Evolutionary conservation across 2,113 vertebrate species (phyloP), one percentile per base, ranked within the genome.

Genomic region (Gallinago jamesoni): DNA sequence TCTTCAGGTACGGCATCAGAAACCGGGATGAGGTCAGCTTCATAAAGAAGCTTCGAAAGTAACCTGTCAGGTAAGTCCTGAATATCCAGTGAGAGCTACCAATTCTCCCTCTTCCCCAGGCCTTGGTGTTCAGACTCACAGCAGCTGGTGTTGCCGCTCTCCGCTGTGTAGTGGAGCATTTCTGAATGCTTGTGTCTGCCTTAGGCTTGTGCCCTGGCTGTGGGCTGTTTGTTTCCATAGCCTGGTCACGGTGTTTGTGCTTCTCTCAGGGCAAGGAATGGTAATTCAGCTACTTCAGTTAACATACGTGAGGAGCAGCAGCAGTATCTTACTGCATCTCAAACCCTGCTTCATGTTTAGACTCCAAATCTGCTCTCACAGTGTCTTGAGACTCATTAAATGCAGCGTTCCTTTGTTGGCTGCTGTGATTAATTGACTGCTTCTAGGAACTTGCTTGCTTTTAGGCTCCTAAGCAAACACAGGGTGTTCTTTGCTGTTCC

Each of bases 21-120:
- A 99, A 99, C 97, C 97, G 99, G 93, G 99, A 99, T 13, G 99
- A 99, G 91, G 99, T 99, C 94, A 98, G 98, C 35, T 99, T 99
- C 94, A 98, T 99, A 92, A 99, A 99, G 97, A 99, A 98, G 84
- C 98, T 99, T 50, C 98, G 98, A 41, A 99, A 98, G 91, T 97
- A 45, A 96, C 43, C 20, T 14, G 21, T 19, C 47, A 53, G 93
- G 97, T 97, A 62, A 81, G 95, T 84, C 52, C 37, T 16, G 11
- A 31, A 3, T 5, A 30, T 4, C 60, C 27, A 1, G 9, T 37
- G 37, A 15, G 31, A 43, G 59, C 20, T 57, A 22, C 41, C 25
- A 7, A 0, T 19, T 52, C 47, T 31, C 39, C 35, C 16, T 64
- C 35, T 33, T 79, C 45, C 52, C 22, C 2, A 1, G 22, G 30